Base-by-base conservation (phyloP, 1,140 invertebrate genomes). In the Wasmannia auropunctata region DNA sequence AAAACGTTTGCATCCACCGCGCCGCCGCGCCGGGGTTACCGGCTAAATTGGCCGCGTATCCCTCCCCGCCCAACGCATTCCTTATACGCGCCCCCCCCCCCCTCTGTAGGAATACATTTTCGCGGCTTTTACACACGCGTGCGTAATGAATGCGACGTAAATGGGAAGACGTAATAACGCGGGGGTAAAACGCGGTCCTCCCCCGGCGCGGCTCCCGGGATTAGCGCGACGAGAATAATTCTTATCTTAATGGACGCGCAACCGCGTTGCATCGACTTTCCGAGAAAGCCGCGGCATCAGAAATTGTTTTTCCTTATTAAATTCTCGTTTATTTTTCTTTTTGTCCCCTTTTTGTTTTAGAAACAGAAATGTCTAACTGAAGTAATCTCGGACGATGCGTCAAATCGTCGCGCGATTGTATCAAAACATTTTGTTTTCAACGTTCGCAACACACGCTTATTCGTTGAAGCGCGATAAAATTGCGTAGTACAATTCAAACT, bases 101-200 rank as follows among this genome's bases (percentile, higher is more conserved):
- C n/a, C n/a, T n/a, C n/a, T n/a, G 40, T 51, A 40, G 60, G 46
- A 70, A 81, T 77, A 37, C 31, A 67, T 69, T 74, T 74, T 34
- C 84, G n/a, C 77, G 76, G 54, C 62, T 72, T 84, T 84, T 56
- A 76, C 34, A 25, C 62, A 72, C 56, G 40, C 40, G 14, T 40
- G 56, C 58, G 37, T 85, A 72, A 87, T 77, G 86, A 85, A 88
- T 67, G 86, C 31, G 86, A 80, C 67, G 58, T 28, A 69, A 72
- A 79, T 46, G 40, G 56, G 58, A 67, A 77, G 79, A 74, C 54
- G 79, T 74, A 83, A 74, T 70, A 81, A 81, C 77, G 56, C 22
- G 34, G 16, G 19, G 31, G n/a, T 8, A 3, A 65, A 84, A 87
- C 40, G 80, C 37, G 31, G n/a, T n/a, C n/a, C n/a, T n/a, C n/a